These are phyloP conservation scores for Salvelinus sp. DNA, from an alignment of 2,113 vertebrate genomes.

Conservation along the genomic window DNA sequence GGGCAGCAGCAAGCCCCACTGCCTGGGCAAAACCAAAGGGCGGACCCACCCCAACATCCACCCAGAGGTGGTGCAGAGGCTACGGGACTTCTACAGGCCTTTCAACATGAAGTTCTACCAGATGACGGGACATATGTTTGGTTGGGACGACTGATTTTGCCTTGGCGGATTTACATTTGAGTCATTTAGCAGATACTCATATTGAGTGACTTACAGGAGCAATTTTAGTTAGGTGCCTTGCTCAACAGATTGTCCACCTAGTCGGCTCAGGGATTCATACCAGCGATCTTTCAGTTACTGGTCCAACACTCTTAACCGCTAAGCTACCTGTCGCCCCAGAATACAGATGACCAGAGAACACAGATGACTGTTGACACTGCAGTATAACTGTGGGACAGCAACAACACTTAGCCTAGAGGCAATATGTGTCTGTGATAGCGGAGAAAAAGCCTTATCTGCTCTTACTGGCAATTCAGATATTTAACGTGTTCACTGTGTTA, in stretches of 20 bases:
- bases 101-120: slow-evolving; percentile 97
- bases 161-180: not conserved
- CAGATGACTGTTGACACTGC: too few relatives aligned
- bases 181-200: too few relatives aligned
- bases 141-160: slow-evolving; percentile 79
- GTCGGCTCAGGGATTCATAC: too few relatives aligned
- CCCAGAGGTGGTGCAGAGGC: slow-evolving; percentile 82
- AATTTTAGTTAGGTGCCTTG: too few relatives aligned
- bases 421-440: slow-evolving; percentile 31
- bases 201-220: too few relatives aligned
- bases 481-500: too few relatives aligned
- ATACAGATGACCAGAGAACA: too few relatives aligned
- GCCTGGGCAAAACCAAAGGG: slow-evolving; percentile 95
- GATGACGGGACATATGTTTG: slow-evolving; percentile 88
- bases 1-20: slow-evolving; percentile 94
- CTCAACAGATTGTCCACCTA: too few relatives aligned
- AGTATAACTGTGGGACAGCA: not conserved
- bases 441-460: slow-evolving; percentile 21
- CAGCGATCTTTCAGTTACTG: too few relatives aligned
- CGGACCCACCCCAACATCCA: slow-evolving; percentile 86
- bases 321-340: too few relatives aligned
- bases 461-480: slow-evolving; percentile 3
- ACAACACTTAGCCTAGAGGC: slow-evolving; percentile 27
- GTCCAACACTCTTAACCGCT: too few relatives aligned
- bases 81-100: slow-evolving; percentile 89